Evolutionary conservation across 2,888 invertebrate genomes (phyloP), one percentile per base, ranked within the genome.

Genomic region (Drosophila mimetica): DNA sequence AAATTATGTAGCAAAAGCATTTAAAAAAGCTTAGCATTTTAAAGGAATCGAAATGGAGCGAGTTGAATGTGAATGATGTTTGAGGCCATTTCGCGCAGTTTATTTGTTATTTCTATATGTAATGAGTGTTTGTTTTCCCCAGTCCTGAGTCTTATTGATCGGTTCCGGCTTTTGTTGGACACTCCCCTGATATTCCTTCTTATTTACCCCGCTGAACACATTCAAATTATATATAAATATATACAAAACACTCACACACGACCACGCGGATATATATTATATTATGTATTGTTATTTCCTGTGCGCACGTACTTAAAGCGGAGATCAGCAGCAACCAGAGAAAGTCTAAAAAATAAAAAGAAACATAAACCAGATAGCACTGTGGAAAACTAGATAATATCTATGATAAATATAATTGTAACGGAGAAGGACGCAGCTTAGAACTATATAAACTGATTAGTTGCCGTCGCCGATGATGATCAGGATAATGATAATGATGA

Each of bases 231-330:
- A 60, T 36, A 59, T 37, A 59, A 34, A 59, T 48, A 60, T 50
- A 61, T 50, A 70, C 50, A 65, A 34, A 9, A 25, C 42, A 8
- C 14, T 22, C 32, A 42, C 50, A 71, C 46, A 64, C 37, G 32
- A 54, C 50, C 60, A 55, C 36, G 61, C 37, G 51, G 42, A 66
- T 53, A 65, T 47, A 50, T 65, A 61, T 52, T 67, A 71, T 51
- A 57, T 57, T 37, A 51, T 65, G 71, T 79, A 73, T 76, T 82
- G 81, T 82, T 82, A 82, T 86, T 78, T 80, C 80, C 80, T 83
- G 81, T 83, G 86, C 80, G 80, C 72, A 82, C 83, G 81, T 82
- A 82, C 81, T 82, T 82, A 86, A 85, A 53, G 47, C 55, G 39
- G 41, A 64, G 53, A 59, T 52, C 58, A 57, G 34, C 55, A 71